A percentile compares a stretch with the other conserved stretches of the same genome.
These are phyloP conservation scores for Sparidentex hasta DNA, from an alignment of 2,797 vertebrate genomes.

Conservation along the genomic window DNA sequence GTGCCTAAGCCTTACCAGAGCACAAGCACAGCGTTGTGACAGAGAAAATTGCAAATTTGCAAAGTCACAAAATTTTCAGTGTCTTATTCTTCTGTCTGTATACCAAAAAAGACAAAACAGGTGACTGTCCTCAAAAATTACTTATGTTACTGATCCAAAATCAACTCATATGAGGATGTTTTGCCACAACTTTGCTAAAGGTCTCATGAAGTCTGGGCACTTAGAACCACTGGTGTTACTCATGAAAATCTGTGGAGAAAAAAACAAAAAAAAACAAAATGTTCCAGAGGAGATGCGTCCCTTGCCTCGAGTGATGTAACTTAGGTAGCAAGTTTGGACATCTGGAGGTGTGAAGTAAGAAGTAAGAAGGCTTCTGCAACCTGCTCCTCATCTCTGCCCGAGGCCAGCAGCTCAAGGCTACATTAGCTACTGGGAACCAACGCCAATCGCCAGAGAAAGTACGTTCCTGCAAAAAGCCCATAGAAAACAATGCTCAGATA, in stretches of 20 bases:
- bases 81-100: background rate
- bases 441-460: too few species aligned
- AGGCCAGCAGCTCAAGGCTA: background rate
- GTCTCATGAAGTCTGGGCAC: background rate
- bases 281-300: background rate
- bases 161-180: background rate
- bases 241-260: background rate
- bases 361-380: background rate
- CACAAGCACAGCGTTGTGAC: too few species aligned
- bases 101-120: slow-evolving; percentile 8
- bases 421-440: background rate
- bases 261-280: too few species aligned
- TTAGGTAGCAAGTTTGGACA: background rate
- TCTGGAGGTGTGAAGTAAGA: background rate
- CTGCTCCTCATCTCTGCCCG: too few species aligned
- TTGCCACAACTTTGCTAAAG: background rate
- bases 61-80: too few species aligned
- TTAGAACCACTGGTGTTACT: background rate
- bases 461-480: too few species aligned
- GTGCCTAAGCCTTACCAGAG: too few species aligned
- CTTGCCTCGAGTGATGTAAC: background rate
- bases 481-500: background rate
- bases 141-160: slow-evolving; percentile 12
- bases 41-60: too few species aligned
- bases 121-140: slow-evolving; percentile 1